Evolutionary conservation across 2,113 vertebrate genomes (phyloP), one percentile per base, ranked within the genome.

Genomic region (Heliornis fulica): DNA sequence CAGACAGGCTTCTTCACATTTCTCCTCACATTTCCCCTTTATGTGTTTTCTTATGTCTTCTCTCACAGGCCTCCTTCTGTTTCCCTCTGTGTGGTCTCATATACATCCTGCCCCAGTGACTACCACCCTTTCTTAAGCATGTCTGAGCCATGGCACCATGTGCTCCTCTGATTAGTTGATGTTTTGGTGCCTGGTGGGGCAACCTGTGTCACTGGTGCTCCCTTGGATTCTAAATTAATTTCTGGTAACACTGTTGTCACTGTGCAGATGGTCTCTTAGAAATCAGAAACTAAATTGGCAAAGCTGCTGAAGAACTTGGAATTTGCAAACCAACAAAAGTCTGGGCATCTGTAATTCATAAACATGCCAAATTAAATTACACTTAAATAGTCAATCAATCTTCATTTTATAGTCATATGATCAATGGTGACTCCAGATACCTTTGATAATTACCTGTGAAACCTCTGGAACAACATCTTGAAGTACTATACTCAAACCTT

Each of bases 391-490:
- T 34, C 46, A 61, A 66, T 48, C 70, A 91, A 46, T 25, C 11
- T 83, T 34, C 40, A 45, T 69, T 96, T 63, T 36, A 93, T 12
- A 56, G 63, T 83, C 36, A 70, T 54, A 20, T 54, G 22, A 41
- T 64, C 59, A 40, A 50, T 88, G 51, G 43, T 72, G 45, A 68
- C 77, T 90, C 70, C 91, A 96, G 75, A 84, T 71, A 88, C 79
- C 66, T 93, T 96, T 82, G 68, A n/a, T 59, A 76, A 45, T 94
- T 88, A 94, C 57, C 54, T 71, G 43, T 93, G 87, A 93, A 23
- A 16, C 25, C 54, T 93, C 29, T 72, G 88, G 97, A 86, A 93
- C 59, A 95, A 68, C 19, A 94, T 22, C 59, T 81, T 89, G 56
- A 15, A 86, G 31, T 68, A 60, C 38, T 63, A 34, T 88, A 26